Percentiles rank a stretch among this genome's conserved stretches.
phyloP scores from a whole-genome alignment of 2,797 vertebrate genomes.

The Parauchenoglanis ngamensis region DNA sequence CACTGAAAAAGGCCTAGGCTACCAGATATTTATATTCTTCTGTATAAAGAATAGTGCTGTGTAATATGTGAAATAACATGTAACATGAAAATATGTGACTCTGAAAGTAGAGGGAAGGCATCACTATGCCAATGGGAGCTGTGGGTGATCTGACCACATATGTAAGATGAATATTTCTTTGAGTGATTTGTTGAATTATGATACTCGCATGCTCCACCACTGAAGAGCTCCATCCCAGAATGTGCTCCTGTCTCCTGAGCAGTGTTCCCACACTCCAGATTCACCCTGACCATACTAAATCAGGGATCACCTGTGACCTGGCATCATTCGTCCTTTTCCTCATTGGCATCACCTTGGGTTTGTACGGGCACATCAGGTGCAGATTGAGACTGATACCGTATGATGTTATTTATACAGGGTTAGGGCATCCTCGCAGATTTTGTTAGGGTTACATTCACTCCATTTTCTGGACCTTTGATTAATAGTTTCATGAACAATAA shows the following conservation, averaged over 20 bases:
- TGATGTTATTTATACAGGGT: neutral
- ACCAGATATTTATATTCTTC: neutral
- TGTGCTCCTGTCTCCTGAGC: neutral
- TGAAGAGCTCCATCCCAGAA: too few relatives aligned
- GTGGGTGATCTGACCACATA: neutral
- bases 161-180: neutral
- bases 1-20: neutral
- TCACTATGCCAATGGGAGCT: neutral
- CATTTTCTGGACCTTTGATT: neutral
- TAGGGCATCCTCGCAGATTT: neutral
- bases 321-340: neutral
- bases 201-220: neutral
- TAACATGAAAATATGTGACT: neutral
- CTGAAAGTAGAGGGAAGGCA: neutral
- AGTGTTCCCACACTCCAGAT: neutral
- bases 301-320: neutral
- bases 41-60: neutral
- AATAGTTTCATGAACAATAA: neutral
- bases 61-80: neutral
- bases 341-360: too few relatives aligned
- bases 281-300: neutral
- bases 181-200: neutral
- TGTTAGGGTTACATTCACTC: neutral
- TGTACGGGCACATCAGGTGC: neutral
- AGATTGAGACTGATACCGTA: neutral